Conservation (phyloP, 2,888 invertebrate species). For the Macropis europaea region DNA sequence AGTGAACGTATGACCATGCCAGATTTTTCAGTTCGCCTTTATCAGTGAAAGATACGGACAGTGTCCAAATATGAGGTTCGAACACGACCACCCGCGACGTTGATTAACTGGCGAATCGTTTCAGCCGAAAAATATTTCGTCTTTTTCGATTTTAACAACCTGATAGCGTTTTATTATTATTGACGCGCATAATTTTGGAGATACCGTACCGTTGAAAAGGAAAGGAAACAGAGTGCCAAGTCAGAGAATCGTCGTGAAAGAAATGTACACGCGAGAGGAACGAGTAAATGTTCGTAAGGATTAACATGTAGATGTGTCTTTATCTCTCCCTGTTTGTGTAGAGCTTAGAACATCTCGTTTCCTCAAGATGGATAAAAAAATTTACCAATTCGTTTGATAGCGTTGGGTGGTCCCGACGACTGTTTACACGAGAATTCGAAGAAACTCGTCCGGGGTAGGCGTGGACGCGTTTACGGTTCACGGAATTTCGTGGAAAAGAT, state of each 20-base stretch:
- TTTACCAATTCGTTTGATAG: conserved; percentile 27
- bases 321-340: conserved; percentile 5
- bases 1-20: too few relatives aligned
- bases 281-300: not conserved
- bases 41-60: conserved; percentile 8
- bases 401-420: conserved; percentile 21
- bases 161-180: not conserved
- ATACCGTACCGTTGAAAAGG: not conserved
- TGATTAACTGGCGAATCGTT: conserved; percentile 35
- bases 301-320: not conserved
- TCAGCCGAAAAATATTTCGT: not conserved
- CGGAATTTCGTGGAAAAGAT: conserved; percentile 8
- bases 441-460: not conserved
- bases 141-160: not conserved
- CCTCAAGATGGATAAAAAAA: conserved; percentile 5
- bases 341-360: too few relatives aligned
- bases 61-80: conserved; percentile 28
- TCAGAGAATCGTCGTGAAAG: too few relatives aligned
- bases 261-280: too few relatives aligned
- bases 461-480: conserved; percentile 15
- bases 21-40: too few relatives aligned
- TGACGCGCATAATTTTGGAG: not conserved
- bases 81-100: conserved; percentile 46
- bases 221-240: too few relatives aligned
- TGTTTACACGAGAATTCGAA: not conserved